These are phyloP conservation scores for Cephonodes hylas DNA, from an alignment of 2,888 invertebrate species.

Conservation along the genomic window DNA sequence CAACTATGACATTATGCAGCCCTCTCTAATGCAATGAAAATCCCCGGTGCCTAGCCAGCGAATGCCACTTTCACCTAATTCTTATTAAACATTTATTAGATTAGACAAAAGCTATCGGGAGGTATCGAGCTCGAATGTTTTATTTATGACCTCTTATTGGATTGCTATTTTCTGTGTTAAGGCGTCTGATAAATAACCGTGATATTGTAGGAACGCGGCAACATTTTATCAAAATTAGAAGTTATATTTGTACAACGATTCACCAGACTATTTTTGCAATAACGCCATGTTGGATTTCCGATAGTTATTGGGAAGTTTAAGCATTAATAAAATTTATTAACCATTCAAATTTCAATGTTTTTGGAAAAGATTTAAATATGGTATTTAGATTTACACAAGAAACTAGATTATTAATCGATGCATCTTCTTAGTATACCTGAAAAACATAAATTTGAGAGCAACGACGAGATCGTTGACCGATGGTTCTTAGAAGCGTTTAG, in stretches of 20 bases:
- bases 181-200: slow-evolving; percentile 36
- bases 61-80: slow-evolving; percentile 74
- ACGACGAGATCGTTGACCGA: too few relatives aligned
- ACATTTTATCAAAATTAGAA: slow-evolving; percentile 9
- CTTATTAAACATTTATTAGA: slow-evolving; percentile 80
- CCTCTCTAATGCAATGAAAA: slow-evolving; percentile 65
- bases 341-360: too few relatives aligned
- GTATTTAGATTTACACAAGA: too few relatives aligned
- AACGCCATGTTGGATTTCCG: not conserved
- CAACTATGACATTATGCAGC: slow-evolving; percentile 70
- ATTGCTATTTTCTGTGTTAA: slow-evolving; percentile 58
- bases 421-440: too few relatives aligned
- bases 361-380: too few relatives aligned
- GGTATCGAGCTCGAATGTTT: slow-evolving; percentile 66
- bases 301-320: too few relatives aligned
- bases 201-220: slow-evolving; percentile 32
- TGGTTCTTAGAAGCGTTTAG: too few relatives aligned
- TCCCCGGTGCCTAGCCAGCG: slow-evolving; percentile 41
- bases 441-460: too few relatives aligned
- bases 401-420: too few relatives aligned
- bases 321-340: too few relatives aligned
- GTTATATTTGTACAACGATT: not conserved
- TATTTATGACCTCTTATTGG: slow-evolving; percentile 74
- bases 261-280: not conserved
- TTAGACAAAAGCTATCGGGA: slow-evolving; percentile 73